Percentiles rank a stretch among this genome's conserved stretches.
Conservation (phyloP, 2,113 vertebrate genomes). For the Rhinolophus sinicus region DNA sequence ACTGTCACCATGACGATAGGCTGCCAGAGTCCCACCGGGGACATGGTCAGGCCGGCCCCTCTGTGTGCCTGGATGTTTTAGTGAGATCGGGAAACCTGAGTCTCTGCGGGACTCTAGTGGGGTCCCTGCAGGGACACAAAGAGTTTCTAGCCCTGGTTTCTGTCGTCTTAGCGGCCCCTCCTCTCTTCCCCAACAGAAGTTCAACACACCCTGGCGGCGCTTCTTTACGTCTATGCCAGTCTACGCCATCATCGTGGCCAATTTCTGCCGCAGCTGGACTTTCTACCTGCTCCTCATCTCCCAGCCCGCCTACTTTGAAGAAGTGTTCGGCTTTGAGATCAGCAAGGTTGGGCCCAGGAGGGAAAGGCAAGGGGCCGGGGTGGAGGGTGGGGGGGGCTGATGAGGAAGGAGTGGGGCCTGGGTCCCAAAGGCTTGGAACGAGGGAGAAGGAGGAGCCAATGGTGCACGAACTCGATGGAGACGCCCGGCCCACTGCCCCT, state of each 20-base stretch:
- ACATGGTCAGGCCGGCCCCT: rapidly evolving
- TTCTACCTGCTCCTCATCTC: conserved; percentile 96
- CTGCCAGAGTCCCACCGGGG: background rate
- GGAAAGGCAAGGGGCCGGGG: background rate
- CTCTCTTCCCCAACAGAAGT: conserved; percentile 86
- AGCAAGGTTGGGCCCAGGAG: conserved; percentile 89
- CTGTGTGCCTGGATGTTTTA: background rate
- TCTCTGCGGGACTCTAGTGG: background rate
- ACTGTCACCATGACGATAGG: background rate
- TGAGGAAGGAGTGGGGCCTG: too few species aligned
- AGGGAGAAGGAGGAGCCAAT: background rate
- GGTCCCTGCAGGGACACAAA: background rate
- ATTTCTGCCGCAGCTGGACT: conserved; percentile 96
- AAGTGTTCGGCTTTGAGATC: conserved; percentile 95
- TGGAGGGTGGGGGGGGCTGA: background rate
- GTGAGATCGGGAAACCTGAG: background rate
- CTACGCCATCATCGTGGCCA: conserved; percentile 95
- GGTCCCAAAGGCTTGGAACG: background rate
- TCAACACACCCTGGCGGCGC: conserved; percentile 92
- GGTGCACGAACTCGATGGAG: background rate
- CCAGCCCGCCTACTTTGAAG: conserved; percentile 95
- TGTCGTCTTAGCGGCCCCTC: background rate
- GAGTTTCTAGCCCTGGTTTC: background rate
- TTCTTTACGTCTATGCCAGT: conserved; percentile 97
- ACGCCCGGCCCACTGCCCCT: rapidly evolving